Conservation (phyloP, 2,113 vertebrate species). For the Gadus chalcogrammus region DNA sequence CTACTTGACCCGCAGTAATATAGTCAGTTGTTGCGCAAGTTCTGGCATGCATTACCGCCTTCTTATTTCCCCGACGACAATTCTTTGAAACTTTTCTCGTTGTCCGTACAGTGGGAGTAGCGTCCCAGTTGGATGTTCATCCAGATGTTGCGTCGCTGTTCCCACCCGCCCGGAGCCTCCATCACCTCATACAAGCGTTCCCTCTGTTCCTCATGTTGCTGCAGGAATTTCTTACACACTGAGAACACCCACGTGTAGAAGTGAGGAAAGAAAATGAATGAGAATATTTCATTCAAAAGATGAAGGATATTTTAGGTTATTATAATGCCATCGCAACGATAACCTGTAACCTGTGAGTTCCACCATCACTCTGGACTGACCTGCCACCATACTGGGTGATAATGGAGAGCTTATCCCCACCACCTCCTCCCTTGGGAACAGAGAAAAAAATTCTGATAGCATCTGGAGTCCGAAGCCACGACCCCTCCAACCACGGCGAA, state of each 20-base stretch:
- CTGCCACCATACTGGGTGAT: slow-evolving; percentile 83
- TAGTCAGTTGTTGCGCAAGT: not conserved
- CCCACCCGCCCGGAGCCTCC: slow-evolving; percentile 83
- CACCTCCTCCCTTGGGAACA: slow-evolving; percentile 73
- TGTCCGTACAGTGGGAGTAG: slow-evolving; percentile 44
- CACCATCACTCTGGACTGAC: slow-evolving; percentile 54
- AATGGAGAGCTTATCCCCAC: slow-evolving; percentile 87
- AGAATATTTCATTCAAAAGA: no score
- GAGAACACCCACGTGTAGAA: slow-evolving; percentile 13
- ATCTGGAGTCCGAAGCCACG: slow-evolving; percentile 81
- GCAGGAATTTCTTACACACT: slow-evolving; percentile 86
- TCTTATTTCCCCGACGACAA: not conserved
- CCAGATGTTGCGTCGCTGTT: slow-evolving; percentile 86
- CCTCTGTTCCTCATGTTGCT: slow-evolving; percentile 61
- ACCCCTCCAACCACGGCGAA: slow-evolving; percentile 73
- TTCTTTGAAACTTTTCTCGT: not conserved
- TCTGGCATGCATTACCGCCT: not conserved
- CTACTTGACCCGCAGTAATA: no score
- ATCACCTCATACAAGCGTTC: slow-evolving; percentile 87
- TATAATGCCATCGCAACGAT: no score
- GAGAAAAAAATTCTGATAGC: slow-evolving; percentile 84
- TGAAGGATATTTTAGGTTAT: no score
- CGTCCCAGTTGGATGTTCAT: slow-evolving; percentile 77
- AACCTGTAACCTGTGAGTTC: no score
- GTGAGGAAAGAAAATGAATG: not conserved